Evolutionary conservation across 2,113 vertebrate species (phyloP).

Genomic region (Stomatorhinus ivindoensis): DNA sequence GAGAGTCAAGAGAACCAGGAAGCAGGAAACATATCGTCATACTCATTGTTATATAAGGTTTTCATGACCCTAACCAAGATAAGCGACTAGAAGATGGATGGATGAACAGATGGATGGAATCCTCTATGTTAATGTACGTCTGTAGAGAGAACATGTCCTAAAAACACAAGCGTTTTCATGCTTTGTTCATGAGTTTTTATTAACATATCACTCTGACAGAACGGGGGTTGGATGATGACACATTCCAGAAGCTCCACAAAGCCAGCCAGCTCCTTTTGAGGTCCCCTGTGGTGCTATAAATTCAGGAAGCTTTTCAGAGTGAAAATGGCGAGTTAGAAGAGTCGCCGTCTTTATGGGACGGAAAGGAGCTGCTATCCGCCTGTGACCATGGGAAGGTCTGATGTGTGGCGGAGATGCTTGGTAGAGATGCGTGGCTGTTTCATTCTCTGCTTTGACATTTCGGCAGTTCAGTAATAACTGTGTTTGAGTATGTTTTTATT

Average conservation of each 20-base stretch:
- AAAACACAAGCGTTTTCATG: not conserved
- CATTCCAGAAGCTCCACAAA: not conserved
- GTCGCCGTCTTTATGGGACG: not conserved
- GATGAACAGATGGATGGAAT: not conserved
- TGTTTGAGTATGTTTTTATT: not conserved
- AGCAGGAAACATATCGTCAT: not conserved
- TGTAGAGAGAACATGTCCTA: not conserved
- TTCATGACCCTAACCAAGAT: not conserved
- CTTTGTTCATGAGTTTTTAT: not conserved
- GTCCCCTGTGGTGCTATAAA: not conserved
- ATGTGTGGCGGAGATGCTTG: not conserved
- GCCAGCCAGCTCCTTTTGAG: not conserved
- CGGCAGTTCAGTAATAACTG: not conserved
- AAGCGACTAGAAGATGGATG: not conserved
- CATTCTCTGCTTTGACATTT: slow-evolving; percentile 10
- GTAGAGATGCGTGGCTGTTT: not conserved
- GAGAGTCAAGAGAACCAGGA: not conserved
- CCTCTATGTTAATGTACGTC: not conserved
- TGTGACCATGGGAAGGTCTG: not conserved
- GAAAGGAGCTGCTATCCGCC: not conserved
- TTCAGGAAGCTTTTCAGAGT: not conserved
- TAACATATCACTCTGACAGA: not conserved
- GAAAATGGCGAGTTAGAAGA: not conserved
- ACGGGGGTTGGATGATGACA: not conserved
- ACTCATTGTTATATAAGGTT: not conserved